Conservation (phyloP, 2,888 invertebrate species). For the Euzophera pinguis region DNA sequence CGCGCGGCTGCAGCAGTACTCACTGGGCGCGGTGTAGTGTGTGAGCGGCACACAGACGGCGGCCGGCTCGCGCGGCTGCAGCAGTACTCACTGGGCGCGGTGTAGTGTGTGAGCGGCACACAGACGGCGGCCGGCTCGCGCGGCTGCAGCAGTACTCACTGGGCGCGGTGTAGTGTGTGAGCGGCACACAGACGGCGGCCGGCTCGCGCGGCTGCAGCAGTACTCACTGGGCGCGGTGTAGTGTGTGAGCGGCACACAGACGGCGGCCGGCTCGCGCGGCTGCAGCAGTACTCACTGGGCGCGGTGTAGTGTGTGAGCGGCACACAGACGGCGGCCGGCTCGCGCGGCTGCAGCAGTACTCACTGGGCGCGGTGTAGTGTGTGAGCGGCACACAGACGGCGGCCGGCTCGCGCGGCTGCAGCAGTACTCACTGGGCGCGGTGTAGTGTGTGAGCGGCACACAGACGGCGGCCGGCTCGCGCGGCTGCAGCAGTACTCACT, state of each 20-base stretch:
- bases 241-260: conserved; percentile 88
- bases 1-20: conserved; percentile 68
- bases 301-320: conserved; percentile 85
- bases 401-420: conserved; percentile 74
- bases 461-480: conserved; percentile 83
- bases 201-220: conserved; percentile 84
- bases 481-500: conserved; percentile 87
- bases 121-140: conserved; percentile 75
- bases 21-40: conserved; percentile 83
- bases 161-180: conserved; percentile 84
- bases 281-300: conserved; percentile 78
- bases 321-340: conserved; percentile 85
- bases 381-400: too few relatives aligned
- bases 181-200: conserved; percentile 86
- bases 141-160: conserved; percentile 67
- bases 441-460: conserved; percentile 86
- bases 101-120: too few relatives aligned
- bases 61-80: conserved; percentile 82
- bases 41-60: conserved; percentile 88
- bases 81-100: too few relatives aligned
- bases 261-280: conserved; percentile 81
- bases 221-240: too few relatives aligned
- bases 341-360: too few relatives aligned
- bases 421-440: conserved; percentile 74
- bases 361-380: too few relatives aligned